These are phyloP conservation scores for Lasaia peninsularis DNA, from an alignment of 1,140 invertebrate species.

Conservation along the genomic window DNA sequence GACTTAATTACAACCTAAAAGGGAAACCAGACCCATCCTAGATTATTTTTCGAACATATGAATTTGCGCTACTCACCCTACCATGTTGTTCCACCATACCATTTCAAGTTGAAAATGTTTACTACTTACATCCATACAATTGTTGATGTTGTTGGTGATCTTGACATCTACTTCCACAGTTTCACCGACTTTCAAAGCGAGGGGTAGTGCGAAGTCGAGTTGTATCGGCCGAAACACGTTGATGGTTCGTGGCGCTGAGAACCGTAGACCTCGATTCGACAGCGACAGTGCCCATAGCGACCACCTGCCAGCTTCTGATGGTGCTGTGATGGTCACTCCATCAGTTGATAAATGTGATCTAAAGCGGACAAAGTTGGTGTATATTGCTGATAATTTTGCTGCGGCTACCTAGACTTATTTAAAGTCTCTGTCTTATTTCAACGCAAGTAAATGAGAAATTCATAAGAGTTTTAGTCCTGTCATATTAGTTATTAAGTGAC, in stretches of 20 bases:
- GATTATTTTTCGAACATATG: too few species aligned
- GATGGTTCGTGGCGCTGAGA: slow-evolving; percentile 76
- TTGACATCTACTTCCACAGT: slow-evolving; percentile 81
- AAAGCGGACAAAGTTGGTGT: not conserved
- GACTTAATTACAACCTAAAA: too few species aligned
- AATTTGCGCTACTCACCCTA: too few species aligned
- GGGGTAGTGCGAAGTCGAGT: slow-evolving; percentile 78
- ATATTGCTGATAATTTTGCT: too few species aligned
- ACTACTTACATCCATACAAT: slow-evolving; percentile 82
- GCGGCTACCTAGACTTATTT: too few species aligned
- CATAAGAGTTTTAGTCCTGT: too few species aligned
- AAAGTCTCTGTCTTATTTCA: too few species aligned
- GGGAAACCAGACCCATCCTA: too few species aligned
- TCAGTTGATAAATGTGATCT: slow-evolving; percentile 69
- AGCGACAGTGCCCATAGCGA: slow-evolving; percentile 78
- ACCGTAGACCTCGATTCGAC: slow-evolving; percentile 74
- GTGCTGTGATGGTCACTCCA: slow-evolving; percentile 76
- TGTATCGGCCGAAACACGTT: slow-evolving; percentile 79
- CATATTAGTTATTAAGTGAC: too few species aligned
- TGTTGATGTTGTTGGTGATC: slow-evolving; percentile 81
- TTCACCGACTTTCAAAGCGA: slow-evolving; percentile 79
- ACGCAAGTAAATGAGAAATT: too few species aligned
- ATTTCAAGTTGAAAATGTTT: too few species aligned
- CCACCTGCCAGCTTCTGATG: slow-evolving; percentile 79
- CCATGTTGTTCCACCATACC: too few species aligned